Evolutionary conservation across 92 coral and sea anemone species (phyloP).

Genomic region (Metridium senile): DNA sequence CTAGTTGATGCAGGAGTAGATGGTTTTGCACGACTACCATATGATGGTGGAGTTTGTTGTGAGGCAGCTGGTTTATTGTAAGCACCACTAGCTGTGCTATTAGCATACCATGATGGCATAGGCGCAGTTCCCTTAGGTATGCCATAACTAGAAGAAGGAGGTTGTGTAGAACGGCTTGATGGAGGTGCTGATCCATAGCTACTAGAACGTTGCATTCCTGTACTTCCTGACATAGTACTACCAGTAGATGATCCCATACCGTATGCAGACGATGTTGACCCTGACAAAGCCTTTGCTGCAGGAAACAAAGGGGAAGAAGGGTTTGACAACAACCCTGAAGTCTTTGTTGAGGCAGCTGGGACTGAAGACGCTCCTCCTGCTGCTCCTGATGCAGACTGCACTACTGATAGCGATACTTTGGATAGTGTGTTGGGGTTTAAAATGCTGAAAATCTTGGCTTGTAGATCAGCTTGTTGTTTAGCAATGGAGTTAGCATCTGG

Average conservation of each 20-base stretch:
- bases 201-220: not conserved
- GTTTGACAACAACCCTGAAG: constrained; percentile 18
- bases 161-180: constrained; percentile 13
- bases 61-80: constrained; percentile 23
- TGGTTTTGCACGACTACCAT: not conserved
- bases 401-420: constrained; percentile 34
- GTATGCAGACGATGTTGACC: constrained; percentile 30
- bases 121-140: constrained; percentile 14
- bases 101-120: constrained; percentile 2
- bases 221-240: constrained; percentile 11
- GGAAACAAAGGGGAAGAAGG: constrained; percentile 52
- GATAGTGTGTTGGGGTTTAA: constrained; percentile 75
- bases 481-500: constrained; percentile 95
- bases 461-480: constrained; percentile 97
- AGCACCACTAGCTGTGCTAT: constrained; percentile 11
- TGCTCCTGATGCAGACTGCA: constrained; percentile 42
- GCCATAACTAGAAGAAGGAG: constrained; percentile 22
- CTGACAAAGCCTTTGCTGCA: constrained; percentile 52
- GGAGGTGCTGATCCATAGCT: constrained; percentile 26
- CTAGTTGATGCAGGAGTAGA: constrained; percentile 5
- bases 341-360: constrained; percentile 17
- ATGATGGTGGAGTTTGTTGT: constrained; percentile 16
- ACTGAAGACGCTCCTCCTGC: constrained; percentile 35
- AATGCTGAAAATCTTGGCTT: constrained; percentile 97
- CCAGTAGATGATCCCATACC: constrained; percentile 15